Conservation (phyloP, 2,113 vertebrate genomes). For the Rutilus rutilus region DNA sequence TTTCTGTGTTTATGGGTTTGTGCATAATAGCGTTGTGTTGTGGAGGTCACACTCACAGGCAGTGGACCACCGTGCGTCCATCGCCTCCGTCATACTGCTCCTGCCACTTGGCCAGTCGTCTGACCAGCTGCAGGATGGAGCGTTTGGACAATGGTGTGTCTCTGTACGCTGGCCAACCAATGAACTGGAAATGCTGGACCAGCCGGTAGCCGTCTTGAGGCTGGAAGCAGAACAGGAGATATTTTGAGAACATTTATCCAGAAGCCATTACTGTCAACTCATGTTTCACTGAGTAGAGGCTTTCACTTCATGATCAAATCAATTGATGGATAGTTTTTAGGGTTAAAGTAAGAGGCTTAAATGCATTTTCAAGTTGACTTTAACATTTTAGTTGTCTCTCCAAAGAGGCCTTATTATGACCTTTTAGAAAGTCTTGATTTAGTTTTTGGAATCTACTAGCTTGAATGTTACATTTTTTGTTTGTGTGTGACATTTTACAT, state of each 20-base stretch:
- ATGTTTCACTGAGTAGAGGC: not conserved
- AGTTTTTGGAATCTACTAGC: too few species aligned
- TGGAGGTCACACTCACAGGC: conserved; percentile 84
- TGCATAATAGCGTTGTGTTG: not conserved
- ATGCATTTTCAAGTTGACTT: not conserved
- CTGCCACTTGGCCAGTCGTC: conserved; percentile 95
- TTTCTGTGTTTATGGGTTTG: not conserved
- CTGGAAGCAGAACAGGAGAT: conserved; percentile 68
- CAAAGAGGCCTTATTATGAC: not conserved
- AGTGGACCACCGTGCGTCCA: conserved; percentile 94
- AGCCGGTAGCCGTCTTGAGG: conserved; percentile 96
- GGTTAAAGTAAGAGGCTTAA: not conserved
- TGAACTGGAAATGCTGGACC: conserved; percentile 98
- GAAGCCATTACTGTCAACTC: not conserved
- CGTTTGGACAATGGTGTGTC: conserved; percentile 95
- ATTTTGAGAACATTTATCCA: not conserved
- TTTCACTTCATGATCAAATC: too few species aligned
- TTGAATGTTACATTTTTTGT: too few species aligned
- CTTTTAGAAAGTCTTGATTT: too few species aligned
- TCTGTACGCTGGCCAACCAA: conserved; percentile 96
- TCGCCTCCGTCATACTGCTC: conserved; percentile 95
- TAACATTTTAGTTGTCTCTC: not conserved
- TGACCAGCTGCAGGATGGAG: conserved; percentile 91
- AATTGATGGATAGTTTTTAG: not conserved
- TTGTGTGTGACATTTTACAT: too few species aligned